Evolutionary conservation across 2,888 invertebrate genomes (phyloP).

Genomic region (Trilocha varians): DNA sequence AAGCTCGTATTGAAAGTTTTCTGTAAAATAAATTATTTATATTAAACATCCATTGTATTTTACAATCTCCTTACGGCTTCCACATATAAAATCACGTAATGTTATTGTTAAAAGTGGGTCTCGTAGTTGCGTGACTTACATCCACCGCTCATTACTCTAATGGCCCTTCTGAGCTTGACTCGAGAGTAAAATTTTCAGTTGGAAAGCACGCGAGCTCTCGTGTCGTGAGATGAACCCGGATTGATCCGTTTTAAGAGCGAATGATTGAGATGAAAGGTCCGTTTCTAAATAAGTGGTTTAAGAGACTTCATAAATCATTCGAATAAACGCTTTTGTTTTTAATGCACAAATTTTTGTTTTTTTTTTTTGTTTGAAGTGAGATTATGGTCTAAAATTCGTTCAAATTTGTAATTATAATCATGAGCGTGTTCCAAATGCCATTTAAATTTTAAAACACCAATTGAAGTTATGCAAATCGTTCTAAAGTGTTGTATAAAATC

Average conservation of each 20-base stretch:
- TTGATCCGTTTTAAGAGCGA: conserved; percentile 18
- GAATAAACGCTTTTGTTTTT: too few relatives aligned
- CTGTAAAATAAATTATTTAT: too few relatives aligned
- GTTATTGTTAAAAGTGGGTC: background rate
- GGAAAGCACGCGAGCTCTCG: conserved; percentile 24
- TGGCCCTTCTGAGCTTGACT: conserved; percentile 16
- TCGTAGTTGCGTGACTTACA: conserved; percentile 13
- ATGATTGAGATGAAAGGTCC: conserved; percentile 26
- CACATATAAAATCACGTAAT: background rate
- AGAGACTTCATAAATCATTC: background rate
- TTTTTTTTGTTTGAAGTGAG: too few relatives aligned
- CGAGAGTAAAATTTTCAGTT: conserved; percentile 12
- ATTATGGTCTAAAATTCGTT: too few relatives aligned
- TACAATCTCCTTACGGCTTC: background rate
- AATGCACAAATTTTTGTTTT: too few relatives aligned
- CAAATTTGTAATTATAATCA: too few relatives aligned
- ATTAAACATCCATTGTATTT: background rate
- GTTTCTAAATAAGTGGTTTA: background rate
- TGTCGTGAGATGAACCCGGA: conserved; percentile 25
- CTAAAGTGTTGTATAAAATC: too few relatives aligned
- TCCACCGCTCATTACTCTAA: conserved; percentile 17
- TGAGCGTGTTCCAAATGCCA: too few relatives aligned
- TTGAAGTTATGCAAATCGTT: too few relatives aligned
- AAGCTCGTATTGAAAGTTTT: too few relatives aligned
- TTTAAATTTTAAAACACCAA: too few relatives aligned